Base-by-base conservation (phyloP, 1,140 invertebrate genomes). In the Uloborus diversus region DNA sequence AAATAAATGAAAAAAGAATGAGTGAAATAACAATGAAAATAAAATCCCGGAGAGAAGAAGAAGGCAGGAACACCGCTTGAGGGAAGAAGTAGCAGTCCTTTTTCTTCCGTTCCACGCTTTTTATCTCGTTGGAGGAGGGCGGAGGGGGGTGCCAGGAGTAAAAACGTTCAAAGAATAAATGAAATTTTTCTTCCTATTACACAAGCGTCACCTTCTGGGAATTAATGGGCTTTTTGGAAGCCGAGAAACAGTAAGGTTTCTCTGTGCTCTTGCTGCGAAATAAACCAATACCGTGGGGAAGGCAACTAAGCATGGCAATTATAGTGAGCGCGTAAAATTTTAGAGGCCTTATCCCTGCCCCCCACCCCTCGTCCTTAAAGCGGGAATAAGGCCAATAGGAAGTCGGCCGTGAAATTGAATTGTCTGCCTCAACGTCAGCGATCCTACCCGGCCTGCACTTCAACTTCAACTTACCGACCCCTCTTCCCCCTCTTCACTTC, bases 101-200 rank as follows among this genome's bases (percentile, higher is more conserved):
- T 61, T 64, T 75, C 42, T 62, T 62, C 20, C 59, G 57, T 75
- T 71, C 57, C 57, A 62, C 57, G 56, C 70, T 73, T 73, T 73
- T 62, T 73, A 61, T 71, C 59, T 33, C 17, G 23, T 37, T 56
- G 32, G 25, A 49, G 35, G 33, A 20, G 28, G 47, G 28, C 3
- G 51, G 56, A 27, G 25, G 37, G 13, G 17, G 49, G 9, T 17
- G 35, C 4, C 27, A 17, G 23, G 49, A 57, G 28, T 37, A 76
- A 76, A 76, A 76, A 76, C 73, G 73, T 56, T 76, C 61, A 27
- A 76, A 76, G 73, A 76, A 76, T 76, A 66, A 76, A 76, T 76
- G 73, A 76, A 76, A 76, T 76, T 76, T 76, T 76, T 76, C 73
- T 76, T 76, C 73, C 73, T 76, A 76, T 76, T 76, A 76, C 73